Conservation (phyloP, 2,888 invertebrate genomes). For the Zhuqinia jingwanae region DNA sequence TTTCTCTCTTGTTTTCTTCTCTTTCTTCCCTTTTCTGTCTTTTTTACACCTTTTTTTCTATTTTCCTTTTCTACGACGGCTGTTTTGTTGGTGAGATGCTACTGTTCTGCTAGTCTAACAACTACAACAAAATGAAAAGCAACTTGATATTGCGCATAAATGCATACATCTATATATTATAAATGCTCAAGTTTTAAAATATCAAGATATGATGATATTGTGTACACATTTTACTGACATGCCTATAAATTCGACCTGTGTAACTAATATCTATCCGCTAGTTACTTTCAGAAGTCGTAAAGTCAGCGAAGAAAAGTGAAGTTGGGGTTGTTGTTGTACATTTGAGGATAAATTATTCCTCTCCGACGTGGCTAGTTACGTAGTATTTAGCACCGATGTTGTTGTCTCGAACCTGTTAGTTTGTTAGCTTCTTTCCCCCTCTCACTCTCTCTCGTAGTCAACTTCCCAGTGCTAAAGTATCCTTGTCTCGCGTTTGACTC, state of each 20-base stretch:
- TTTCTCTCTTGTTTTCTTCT: conserved; percentile 8
- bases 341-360: conserved; percentile 65
- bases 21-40: conserved; percentile 5
- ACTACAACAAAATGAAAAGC: conserved; percentile 6
- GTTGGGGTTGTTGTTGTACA: conserved; percentile 35
- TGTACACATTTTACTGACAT: not conserved
- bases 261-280: conserved; percentile 7
- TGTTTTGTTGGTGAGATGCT: not conserved
- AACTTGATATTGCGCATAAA: not conserved
- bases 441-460: conserved; percentile 1
- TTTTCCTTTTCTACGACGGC: conserved; percentile 1
- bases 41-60: conserved; percentile 26
- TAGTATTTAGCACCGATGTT: conserved; percentile 63
- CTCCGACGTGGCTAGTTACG: conserved; percentile 63
- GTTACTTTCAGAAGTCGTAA: not conserved
- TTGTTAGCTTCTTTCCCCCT: conserved; percentile 21
- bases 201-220: not conserved
- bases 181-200: not conserved
- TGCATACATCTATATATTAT: not conserved
- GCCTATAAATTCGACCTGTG: too few species aligned
- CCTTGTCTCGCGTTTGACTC: not conserved
- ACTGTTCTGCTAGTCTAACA: not conserved
- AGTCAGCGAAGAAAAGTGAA: conserved; percentile 36
- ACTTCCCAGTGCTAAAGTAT: not conserved
- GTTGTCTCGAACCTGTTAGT: conserved; percentile 47